Percentiles rank a stretch among this genome's conserved stretches.
Conservation (phyloP, 2,113 vertebrate species). For the Jaculus jaculus region DNA sequence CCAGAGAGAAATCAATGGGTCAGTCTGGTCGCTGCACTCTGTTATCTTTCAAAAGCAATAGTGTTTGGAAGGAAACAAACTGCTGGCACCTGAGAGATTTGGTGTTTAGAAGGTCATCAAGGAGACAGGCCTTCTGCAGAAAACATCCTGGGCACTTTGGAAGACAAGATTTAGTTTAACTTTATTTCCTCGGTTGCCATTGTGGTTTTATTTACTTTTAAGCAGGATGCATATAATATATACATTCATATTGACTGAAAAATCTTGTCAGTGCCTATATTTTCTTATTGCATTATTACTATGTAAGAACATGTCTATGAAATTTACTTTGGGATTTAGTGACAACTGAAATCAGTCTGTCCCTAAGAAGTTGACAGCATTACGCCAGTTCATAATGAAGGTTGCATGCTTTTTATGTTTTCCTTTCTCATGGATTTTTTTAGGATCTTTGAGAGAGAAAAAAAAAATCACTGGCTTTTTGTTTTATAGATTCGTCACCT, state of each 20-base stretch:
- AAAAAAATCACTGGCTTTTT: not conserved
- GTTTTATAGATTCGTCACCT: no score
- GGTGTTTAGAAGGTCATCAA: not conserved
- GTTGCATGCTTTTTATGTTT: not conserved
- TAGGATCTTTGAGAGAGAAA: not conserved
- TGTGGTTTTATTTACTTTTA: not conserved
- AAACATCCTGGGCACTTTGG: not conserved
- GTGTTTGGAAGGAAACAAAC: not conserved
- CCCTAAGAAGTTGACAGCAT: not conserved
- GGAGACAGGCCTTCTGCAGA: not conserved
- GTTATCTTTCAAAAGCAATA: not conserved
- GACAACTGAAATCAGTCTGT: not conserved
- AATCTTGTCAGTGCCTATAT: not conserved
- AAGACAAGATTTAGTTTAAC: not conserved
- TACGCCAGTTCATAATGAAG: not conserved
- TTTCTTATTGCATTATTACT: not conserved
- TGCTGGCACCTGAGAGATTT: not conserved
- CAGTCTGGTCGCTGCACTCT: not conserved
- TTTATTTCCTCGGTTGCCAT: not conserved
- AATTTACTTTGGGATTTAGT: not conserved
- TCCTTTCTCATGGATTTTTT: not conserved
- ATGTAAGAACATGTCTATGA: not conserved
- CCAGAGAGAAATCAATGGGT: not conserved
- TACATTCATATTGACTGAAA: not conserved
- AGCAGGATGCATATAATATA: not conserved